phyloP scores from a whole-genome alignment of 2,888 invertebrate species.

The Hydropsyche betteni region DNA sequence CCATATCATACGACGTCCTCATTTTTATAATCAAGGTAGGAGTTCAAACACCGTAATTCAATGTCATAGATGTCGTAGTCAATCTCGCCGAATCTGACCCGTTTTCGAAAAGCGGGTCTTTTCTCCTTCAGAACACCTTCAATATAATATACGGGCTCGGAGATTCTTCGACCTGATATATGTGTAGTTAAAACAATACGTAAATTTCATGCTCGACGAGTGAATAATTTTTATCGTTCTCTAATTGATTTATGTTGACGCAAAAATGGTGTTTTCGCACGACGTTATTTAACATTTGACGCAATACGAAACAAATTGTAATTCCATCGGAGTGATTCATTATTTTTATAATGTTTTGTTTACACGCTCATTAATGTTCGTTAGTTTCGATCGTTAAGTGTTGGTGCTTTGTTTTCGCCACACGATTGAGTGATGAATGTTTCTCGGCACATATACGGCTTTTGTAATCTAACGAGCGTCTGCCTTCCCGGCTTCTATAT shows the following conservation, averaged over 20 bases:
- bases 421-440: constrained; percentile 19
- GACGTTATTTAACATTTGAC: too few species aligned
- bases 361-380: too few species aligned
- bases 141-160: too few species aligned
- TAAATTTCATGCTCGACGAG: background rate
- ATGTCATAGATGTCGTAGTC: background rate
- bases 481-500: constrained; percentile 26
- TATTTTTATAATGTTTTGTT: too few species aligned
- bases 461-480: constrained; percentile 25
- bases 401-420: constrained; percentile 23
- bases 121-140: background rate
- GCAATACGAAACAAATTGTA: too few species aligned
- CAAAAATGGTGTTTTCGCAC: too few species aligned
- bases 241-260: too few species aligned
- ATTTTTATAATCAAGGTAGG: constrained; percentile 9
- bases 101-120: background rate
- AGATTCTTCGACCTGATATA: too few species aligned
- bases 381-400: too few species aligned
- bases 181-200: background rate
- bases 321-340: background rate
- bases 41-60: constrained; percentile 12
- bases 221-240: background rate
- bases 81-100: background rate
- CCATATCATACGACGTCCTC: background rate
- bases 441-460: background rate